These are phyloP conservation scores for Brienomyrus brachyistius DNA, from an alignment of 2,113 vertebrate genomes.

Conservation along the genomic window DNA sequence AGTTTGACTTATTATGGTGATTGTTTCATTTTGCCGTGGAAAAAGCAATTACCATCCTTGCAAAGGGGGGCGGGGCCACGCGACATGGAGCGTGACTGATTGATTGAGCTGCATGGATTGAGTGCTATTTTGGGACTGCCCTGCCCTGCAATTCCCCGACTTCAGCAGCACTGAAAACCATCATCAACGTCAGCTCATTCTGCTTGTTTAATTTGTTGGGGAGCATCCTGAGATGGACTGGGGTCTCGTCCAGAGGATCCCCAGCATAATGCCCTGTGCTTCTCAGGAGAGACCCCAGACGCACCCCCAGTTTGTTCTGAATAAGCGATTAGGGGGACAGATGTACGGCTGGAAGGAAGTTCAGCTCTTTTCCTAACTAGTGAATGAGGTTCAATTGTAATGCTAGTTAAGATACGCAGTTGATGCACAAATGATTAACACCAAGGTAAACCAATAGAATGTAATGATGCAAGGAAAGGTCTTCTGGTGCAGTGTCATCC, in stretches of 20 bases:
- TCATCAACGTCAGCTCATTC: background rate
- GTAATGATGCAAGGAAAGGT: background rate
- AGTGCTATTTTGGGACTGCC: background rate
- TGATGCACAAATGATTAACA: background rate
- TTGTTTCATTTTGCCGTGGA: background rate
- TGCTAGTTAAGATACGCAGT: background rate
- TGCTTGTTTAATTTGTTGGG: background rate
- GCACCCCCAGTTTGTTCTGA: too few relatives aligned
- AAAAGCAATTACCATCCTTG: constrained; percentile 1
- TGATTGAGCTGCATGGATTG: background rate
- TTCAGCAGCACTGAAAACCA: background rate
- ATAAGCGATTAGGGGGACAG: background rate
- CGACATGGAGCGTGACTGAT: background rate
- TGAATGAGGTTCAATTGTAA: background rate
- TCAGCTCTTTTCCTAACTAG: background rate
- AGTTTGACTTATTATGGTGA: background rate
- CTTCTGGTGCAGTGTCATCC: background rate
- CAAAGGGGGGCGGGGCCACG: background rate
- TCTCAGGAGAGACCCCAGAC: background rate
- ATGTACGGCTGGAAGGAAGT: background rate
- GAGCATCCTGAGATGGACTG: background rate
- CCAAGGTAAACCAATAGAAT: background rate
- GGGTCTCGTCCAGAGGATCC: background rate
- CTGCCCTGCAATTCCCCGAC: background rate
- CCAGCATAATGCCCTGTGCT: background rate